Conservation (phyloP, 2,888 invertebrate species). For the Monochamus alternatus region DNA sequence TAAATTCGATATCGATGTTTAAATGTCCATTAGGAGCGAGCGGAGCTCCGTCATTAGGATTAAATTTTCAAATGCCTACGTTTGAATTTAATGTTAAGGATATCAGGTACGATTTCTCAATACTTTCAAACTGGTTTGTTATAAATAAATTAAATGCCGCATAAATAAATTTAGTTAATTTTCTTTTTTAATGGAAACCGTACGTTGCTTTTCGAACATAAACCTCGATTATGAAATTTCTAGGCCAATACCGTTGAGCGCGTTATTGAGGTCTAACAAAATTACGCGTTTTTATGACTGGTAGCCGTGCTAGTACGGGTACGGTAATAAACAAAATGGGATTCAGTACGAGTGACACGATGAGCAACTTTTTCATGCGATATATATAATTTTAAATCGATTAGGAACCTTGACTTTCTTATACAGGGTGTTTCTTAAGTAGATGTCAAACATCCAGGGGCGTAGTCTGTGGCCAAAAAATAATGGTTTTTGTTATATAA, state of each 20-base stretch:
- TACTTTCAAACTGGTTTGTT: constrained; percentile 34
- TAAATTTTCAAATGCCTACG: constrained; percentile 53
- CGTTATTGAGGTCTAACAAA: constrained; percentile 42
- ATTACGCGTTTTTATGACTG: constrained; percentile 36
- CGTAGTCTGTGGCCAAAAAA: too few relatives aligned
- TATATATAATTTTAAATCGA: too few relatives aligned
- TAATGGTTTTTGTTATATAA: too few relatives aligned
- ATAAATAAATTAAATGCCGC: constrained; percentile 41
- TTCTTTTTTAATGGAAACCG: constrained; percentile 42
- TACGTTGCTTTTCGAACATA: constrained; percentile 52
- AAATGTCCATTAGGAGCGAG: constrained; percentile 33
- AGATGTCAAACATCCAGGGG: too few relatives aligned
- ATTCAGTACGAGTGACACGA: too few relatives aligned
- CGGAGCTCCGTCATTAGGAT: constrained; percentile 46
- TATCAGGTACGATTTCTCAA: constrained; percentile 45
- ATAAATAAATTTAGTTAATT: constrained; percentile 45
- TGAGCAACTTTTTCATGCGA: too few relatives aligned
- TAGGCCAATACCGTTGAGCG: constrained; percentile 47
- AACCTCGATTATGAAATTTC: constrained; percentile 54
- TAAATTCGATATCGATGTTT: constrained; percentile 15
- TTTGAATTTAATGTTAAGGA: constrained; percentile 54
- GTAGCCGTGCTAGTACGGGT: neutral
- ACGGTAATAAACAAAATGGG: too few relatives aligned
- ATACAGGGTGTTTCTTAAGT: too few relatives aligned
- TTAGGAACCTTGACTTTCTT: too few relatives aligned